Percentiles rank a stretch among this genome's conserved stretches.
phyloP scores from a whole-genome alignment of 2,888 invertebrate species.

The Eustalomyia histrio region DNA sequence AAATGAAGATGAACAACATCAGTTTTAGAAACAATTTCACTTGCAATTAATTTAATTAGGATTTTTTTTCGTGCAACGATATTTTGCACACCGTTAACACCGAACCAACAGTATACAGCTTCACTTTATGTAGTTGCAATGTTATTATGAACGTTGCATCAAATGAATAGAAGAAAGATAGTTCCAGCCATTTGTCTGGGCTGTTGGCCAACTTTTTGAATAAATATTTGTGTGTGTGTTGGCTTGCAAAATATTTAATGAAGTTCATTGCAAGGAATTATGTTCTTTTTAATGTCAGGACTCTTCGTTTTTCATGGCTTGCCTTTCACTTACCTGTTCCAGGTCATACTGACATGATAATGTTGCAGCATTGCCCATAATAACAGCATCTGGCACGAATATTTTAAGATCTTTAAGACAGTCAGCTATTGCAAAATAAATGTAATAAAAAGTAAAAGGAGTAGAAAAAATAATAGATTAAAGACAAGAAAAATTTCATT shows the following conservation, averaged over 20 bases:
- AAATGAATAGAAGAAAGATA: slow-evolving; percentile 21
- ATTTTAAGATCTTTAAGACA: slow-evolving; percentile 79
- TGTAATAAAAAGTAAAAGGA: background rate
- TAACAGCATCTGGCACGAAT: slow-evolving; percentile 80
- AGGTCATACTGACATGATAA: slow-evolving; percentile 80
- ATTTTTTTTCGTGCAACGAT: slow-evolving; percentile 47
- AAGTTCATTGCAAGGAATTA: slow-evolving; percentile 51
- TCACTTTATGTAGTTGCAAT: background rate
- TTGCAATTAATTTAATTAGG: slow-evolving; percentile 70
- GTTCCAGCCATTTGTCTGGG: slow-evolving; percentile 34
- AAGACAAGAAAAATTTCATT: slow-evolving; percentile 28
- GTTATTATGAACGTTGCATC: slow-evolving; percentile 9
- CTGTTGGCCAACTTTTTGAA: slow-evolving; percentile 45
- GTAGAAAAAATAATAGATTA: slow-evolving; percentile 1
- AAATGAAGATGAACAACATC: slow-evolving; percentile 63
- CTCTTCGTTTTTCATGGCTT: slow-evolving; percentile 6
- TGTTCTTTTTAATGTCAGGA: slow-evolving; percentile 31
- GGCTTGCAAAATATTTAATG: slow-evolving; percentile 52
- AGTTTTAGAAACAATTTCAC: slow-evolving; percentile 69
- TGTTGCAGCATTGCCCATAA: slow-evolving; percentile 80
- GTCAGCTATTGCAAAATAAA: slow-evolving; percentile 69
- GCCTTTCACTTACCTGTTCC: slow-evolving; percentile 75
- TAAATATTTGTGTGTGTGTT: slow-evolving; percentile 1
- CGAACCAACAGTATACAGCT: slow-evolving; percentile 28
- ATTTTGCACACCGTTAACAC: slow-evolving; percentile 27